phyloP scores from a whole-genome alignment of 1,140 invertebrate species.

The Phortica variegata region DNA sequence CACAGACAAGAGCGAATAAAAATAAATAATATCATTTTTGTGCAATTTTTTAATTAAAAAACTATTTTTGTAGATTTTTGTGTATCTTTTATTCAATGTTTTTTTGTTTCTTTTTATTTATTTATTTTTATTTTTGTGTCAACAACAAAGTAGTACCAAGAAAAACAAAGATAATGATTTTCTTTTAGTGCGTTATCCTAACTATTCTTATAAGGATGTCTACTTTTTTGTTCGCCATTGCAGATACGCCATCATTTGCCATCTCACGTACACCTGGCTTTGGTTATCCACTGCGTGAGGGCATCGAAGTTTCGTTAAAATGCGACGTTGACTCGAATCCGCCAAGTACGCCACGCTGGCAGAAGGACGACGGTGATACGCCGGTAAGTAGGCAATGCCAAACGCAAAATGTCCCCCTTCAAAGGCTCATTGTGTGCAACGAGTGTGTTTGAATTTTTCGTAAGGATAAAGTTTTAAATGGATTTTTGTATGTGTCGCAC shows the following conservation, averaged over 20 bases:
- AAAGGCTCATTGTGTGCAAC: background rate
- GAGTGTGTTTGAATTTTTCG: conserved; percentile 23
- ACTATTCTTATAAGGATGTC: conserved; percentile 15
- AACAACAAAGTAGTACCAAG: too few relatives aligned
- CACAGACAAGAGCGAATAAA: too few relatives aligned
- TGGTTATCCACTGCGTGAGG: conserved; percentile 80
- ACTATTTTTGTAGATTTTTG: conserved; percentile 46
- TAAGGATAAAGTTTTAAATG: conserved; percentile 48
- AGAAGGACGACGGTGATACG: conserved; percentile 65
- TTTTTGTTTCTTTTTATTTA: too few relatives aligned
- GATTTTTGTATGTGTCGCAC: conserved; percentile 41
- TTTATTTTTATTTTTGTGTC: too few relatives aligned
- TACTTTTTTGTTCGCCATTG: conserved; percentile 47
- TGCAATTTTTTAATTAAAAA: conserved; percentile 48
- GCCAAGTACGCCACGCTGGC: conserved; percentile 80
- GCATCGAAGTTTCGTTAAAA: conserved; percentile 80
- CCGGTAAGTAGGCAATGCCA: conserved; percentile 59
- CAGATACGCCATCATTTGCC: conserved; percentile 87
- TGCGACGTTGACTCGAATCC: conserved; percentile 92
- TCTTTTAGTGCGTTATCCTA: conserved; percentile 7
- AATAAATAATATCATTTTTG: too few relatives aligned
- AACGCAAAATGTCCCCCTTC: background rate
- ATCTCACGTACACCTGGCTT: conserved; percentile 87
- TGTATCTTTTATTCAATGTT: conserved; percentile 10
- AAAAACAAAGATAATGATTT: background rate